Evolutionary conservation across 35 echinoderm and acorn worm genomes (phyloP).

Genomic region (Anneissia japonica): DNA sequence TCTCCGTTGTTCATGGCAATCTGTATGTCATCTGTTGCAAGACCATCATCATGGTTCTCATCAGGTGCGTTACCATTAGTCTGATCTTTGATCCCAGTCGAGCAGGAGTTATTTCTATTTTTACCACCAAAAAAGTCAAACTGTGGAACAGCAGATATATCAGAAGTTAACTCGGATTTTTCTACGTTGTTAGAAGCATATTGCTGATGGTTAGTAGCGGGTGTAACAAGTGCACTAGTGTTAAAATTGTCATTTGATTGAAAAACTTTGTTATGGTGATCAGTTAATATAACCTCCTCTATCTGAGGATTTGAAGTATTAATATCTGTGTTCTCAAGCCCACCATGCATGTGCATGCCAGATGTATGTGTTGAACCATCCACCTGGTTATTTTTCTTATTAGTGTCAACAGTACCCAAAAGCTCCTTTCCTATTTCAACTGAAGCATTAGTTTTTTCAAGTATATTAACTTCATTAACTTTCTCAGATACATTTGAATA

Average conservation of each 20-base stretch:
- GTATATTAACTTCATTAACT: too few species aligned
- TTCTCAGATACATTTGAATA: too few species aligned
- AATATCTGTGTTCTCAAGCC: too few species aligned
- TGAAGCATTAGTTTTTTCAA: too few species aligned
- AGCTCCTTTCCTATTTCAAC: too few species aligned
- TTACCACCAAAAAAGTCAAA: background rate
- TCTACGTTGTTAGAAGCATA: background rate
- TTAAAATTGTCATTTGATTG: too few species aligned
- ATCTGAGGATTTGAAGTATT: too few species aligned
- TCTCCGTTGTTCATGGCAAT: background rate
- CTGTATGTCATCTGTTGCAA: background rate
- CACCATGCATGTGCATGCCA: background rate
- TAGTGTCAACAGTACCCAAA: too few species aligned
- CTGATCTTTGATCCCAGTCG: background rate
- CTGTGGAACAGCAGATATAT: background rate
- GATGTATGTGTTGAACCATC: too few species aligned
- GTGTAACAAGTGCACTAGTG: background rate
- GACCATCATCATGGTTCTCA: background rate
- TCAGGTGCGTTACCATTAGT: background rate
- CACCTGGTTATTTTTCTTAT: too few species aligned
- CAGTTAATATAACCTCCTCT: too few species aligned
- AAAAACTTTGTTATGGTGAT: too few species aligned
- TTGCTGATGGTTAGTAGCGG: background rate
- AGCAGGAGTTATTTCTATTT: background rate
- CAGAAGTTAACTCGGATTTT: background rate